Conservation (phyloP, 2,797 vertebrate genomes). For the Molossus molossus region DNA sequence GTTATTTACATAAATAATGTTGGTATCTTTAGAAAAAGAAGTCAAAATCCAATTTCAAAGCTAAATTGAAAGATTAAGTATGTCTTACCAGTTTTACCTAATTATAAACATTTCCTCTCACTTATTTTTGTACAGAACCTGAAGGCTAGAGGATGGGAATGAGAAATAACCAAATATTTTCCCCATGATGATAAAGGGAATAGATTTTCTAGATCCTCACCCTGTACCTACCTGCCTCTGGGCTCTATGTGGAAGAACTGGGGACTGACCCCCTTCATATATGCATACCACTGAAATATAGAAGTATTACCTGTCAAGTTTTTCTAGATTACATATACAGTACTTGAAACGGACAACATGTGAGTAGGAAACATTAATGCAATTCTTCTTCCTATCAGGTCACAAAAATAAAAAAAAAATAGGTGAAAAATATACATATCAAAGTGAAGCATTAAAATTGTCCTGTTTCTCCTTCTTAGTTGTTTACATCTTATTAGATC, state of each 20-base stretch:
- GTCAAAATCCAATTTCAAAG: slow-evolving; percentile 80
- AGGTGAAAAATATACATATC: neutral
- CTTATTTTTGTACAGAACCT: slow-evolving; percentile 20
- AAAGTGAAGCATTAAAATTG: neutral
- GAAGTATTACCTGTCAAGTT: neutral
- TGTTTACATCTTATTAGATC: neutral
- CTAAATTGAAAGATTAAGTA: slow-evolving; percentile 67
- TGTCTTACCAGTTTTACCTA: slow-evolving; percentile 69
- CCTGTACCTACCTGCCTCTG: neutral
- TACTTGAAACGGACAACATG: neutral
- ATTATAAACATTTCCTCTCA: slow-evolving; percentile 71
- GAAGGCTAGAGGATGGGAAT: neutral
- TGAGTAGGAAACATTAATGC: neutral
- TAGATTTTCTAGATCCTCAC: neutral
- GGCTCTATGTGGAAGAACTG: neutral
- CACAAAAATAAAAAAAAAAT: neutral
- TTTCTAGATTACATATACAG: neutral
- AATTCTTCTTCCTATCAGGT: neutral
- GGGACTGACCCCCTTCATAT: neutral
- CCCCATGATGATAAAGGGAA: neutral
- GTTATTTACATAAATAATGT: slow-evolving; percentile 86
- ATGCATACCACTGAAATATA: neutral
- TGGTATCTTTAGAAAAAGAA: slow-evolving; percentile 81
- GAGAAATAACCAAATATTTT: neutral
- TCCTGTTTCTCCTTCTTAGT: neutral